Evolutionary conservation across 2,888 invertebrate species (phyloP).

Genomic region (Cheilosia grossa): DNA sequence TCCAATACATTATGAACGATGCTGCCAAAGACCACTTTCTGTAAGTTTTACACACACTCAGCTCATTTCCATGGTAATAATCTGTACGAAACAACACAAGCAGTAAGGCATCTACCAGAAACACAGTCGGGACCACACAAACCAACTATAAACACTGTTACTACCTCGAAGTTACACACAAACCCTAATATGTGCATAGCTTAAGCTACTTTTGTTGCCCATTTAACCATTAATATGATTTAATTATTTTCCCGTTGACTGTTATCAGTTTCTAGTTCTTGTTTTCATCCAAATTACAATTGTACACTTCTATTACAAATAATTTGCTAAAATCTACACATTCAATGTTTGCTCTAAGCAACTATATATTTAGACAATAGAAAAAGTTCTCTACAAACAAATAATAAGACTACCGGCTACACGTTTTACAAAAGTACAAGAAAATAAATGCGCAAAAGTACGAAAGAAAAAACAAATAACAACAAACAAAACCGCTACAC

Average conservation of each 20-base stretch:
- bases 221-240: slow-evolving; percentile 19
- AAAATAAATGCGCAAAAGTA: slow-evolving; percentile 20
- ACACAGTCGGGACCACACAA: too few relatives aligned
- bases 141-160: too few relatives aligned
- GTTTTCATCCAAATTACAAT: slow-evolving; percentile 23
- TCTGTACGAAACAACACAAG: too few relatives aligned
- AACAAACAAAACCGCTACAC: slow-evolving; percentile 21
- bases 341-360: slow-evolving; percentile 36
- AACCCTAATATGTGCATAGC: background rate
- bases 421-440: slow-evolving; percentile 44
- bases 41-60: too few relatives aligned
- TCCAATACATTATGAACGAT: too few relatives aligned
- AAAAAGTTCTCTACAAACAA: slow-evolving; percentile 23
- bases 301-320: slow-evolving; percentile 37
- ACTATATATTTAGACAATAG: slow-evolving; percentile 13
- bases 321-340: slow-evolving; percentile 22
- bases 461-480: background rate
- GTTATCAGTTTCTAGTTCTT: background rate
- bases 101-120: too few relatives aligned
- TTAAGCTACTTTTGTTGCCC: slow-evolving; percentile 16
- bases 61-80: too few relatives aligned
- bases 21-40: too few relatives aligned
- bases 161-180: background rate
- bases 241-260: slow-evolving; percentile 2
- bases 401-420: slow-evolving; percentile 3